These are phyloP conservation scores for Hipposideros armiger DNA, from an alignment of 2,113 vertebrate genomes.

Conservation along the genomic window DNA sequence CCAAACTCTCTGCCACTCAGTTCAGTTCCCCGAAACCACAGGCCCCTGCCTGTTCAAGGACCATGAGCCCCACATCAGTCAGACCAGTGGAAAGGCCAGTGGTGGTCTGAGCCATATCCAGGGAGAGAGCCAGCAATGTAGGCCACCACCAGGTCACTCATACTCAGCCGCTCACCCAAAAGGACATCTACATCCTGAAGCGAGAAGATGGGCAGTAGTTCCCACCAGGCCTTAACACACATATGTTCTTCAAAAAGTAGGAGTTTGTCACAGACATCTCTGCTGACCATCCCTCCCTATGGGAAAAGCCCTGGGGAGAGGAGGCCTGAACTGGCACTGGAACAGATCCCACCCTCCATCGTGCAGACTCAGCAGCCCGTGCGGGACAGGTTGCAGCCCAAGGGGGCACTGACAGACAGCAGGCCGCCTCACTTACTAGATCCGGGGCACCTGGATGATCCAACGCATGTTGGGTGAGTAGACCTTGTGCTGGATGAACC, in stretches of 20 bases:
- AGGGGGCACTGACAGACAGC: neutral
- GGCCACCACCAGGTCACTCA: neutral
- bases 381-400: accelerated
- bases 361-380: neutral
- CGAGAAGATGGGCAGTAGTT: neutral
- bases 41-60: neutral
- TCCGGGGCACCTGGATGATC: constrained; percentile 98
- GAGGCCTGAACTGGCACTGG: neutral
- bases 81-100: neutral
- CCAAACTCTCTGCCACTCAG: neutral
- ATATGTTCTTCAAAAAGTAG: neutral
- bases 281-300: neutral
- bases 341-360: neutral
- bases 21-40: neutral
- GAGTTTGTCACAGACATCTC: neutral
- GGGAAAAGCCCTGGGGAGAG: neutral
- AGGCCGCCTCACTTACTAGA: constrained; percentile 92
- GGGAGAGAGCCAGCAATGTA: neutral
- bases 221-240: neutral
- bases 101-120: neutral
- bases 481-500: constrained; percentile 97
- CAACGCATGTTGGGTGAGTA: constrained; percentile 98
- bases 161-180: neutral
- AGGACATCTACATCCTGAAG: neutral
- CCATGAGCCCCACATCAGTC: neutral